phyloP scores from a whole-genome alignment of 2,797 vertebrate species.

The Poeciliopsis presidionis region DNA sequence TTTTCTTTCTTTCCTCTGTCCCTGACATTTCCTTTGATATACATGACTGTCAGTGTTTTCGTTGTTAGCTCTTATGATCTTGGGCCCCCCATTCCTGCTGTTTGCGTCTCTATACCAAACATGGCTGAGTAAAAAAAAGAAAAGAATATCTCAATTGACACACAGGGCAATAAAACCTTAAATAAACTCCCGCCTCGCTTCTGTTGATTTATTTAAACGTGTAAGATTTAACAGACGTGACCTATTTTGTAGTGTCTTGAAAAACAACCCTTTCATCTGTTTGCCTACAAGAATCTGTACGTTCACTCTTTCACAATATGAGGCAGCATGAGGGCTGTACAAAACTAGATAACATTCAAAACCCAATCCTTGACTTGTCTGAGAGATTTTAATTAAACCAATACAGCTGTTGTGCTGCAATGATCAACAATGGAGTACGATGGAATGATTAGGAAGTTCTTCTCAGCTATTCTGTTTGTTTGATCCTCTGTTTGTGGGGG shows the following conservation, averaged over 20 bases:
- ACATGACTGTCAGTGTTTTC: background rate
- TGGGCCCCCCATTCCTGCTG: background rate
- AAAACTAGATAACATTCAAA: background rate
- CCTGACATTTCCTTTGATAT: background rate
- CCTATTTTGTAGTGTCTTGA: background rate
- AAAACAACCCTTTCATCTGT: background rate
- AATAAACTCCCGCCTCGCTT: background rate
- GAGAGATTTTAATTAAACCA: background rate
- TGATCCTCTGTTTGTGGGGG: background rate
- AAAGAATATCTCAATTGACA: background rate
- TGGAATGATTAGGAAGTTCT: background rate
- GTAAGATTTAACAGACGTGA: background rate
- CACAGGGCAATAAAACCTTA: background rate
- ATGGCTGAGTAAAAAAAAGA: background rate
- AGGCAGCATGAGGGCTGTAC: background rate
- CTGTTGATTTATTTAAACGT: background rate
- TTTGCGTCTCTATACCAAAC: background rate
- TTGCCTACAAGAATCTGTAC: background rate
- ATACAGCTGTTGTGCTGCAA: background rate
- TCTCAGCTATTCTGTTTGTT: background rate
- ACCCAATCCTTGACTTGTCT: background rate
- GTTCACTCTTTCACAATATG: background rate
- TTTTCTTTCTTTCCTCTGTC: background rate
- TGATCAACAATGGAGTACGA: background rate
- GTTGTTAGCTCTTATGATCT: background rate